Percentiles rank a stretch among this genome's conserved stretches.
Evolutionary conservation across 1,140 invertebrate genomes (phyloP).

Genomic region (Bombus superbus): DNA sequence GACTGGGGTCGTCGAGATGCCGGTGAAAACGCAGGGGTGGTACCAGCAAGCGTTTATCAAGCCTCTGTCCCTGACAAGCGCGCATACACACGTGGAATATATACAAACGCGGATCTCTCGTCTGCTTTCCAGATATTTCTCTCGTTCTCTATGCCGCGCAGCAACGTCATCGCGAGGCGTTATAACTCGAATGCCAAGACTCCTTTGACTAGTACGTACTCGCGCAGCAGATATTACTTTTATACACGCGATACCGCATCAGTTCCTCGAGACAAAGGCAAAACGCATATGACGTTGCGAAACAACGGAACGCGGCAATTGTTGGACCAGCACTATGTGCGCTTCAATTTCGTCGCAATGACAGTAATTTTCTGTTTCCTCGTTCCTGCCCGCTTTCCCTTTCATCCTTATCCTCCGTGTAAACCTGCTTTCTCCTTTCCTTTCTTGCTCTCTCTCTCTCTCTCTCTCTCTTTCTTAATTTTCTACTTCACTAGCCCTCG

Average conservation of each 20-base stretch:
- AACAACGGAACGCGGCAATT: conserved; percentile 22
- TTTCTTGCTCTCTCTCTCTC: neutral
- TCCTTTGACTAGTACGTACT: conserved; percentile 60
- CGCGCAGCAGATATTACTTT: conserved; percentile 67
- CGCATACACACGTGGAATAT: conserved; percentile 27
- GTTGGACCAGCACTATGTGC: conserved; percentile 24
- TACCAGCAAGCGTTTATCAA: conserved; percentile 68
- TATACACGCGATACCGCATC: conserved; percentile 64
- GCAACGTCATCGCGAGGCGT: conserved; percentile 18
- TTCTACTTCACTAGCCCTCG: neutral
- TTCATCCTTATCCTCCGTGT: too few species aligned
- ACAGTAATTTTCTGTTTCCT: conserved; percentile 54
- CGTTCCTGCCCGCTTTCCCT: neutral
- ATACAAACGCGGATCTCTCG: conserved; percentile 26
- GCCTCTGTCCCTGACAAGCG: conserved; percentile 60
- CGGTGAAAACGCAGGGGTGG: conserved; percentile 30
- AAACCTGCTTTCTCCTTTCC: neutral
- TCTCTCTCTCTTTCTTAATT: conserved; percentile 39
- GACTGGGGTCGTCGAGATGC: conserved; percentile 41
- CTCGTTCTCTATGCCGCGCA: neutral
- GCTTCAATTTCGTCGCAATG: conserved; percentile 57
- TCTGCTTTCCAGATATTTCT: neutral
- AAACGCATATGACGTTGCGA: conserved; percentile 33
- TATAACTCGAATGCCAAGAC: conserved; percentile 64
- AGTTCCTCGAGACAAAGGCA: conserved; percentile 64